Conservation (phyloP, 2,113 vertebrate genomes). For the Neotragus pygmaeus region DNA sequence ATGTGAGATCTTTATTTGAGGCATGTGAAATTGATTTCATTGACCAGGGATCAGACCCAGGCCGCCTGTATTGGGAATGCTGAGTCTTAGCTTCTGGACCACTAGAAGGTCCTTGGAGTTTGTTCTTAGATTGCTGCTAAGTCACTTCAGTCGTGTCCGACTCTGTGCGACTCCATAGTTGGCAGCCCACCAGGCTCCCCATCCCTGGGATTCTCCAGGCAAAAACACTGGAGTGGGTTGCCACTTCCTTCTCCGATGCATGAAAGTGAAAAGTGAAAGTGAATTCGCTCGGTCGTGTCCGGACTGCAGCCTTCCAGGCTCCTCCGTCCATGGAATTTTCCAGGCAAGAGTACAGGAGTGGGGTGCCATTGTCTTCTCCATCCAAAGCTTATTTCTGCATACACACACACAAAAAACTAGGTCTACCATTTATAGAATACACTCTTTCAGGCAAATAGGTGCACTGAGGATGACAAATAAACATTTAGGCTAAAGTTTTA, state of each 20-base stretch:
- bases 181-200: too few relatives aligned
- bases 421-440: not conserved
- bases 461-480: not conserved
- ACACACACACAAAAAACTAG: not conserved
- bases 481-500: not conserved
- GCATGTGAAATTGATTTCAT: not conserved
- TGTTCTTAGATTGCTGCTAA: not conserved
- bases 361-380: too few relatives aligned
- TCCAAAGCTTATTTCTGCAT: not conserved
- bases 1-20: not conserved
- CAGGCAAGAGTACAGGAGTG: too few relatives aligned
- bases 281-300: too few relatives aligned
- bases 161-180: fast-evolving
- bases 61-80: not conserved
- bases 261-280: too few relatives aligned
- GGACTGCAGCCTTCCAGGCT: too few relatives aligned
- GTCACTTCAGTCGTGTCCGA: too few relatives aligned
- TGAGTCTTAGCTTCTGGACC: not conserved
- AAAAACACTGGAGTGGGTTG: too few relatives aligned
- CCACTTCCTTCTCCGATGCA: too few relatives aligned
- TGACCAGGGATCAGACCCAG: not conserved
- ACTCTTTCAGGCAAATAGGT: not conserved
- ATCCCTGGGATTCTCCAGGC: too few relatives aligned
- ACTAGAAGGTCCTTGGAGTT: not conserved
- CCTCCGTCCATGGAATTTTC: too few relatives aligned